Base-by-base conservation (phyloP, 2,888 invertebrate genomes). In the Antitype chi region DNA sequence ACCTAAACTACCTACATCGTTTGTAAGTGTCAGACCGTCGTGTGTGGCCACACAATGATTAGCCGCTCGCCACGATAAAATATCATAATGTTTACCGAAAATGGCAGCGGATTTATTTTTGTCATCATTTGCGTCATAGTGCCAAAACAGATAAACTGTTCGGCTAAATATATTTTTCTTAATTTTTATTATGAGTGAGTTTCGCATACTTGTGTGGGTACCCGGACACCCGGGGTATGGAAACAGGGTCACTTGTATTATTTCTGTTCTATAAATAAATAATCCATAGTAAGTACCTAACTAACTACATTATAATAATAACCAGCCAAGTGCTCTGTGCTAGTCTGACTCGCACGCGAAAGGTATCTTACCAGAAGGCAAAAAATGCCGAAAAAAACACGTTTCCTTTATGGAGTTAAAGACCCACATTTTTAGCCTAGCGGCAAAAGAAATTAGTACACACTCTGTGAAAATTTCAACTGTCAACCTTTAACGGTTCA, bases 111-210 rank as follows among this genome's bases (percentile, higher is more conserved):
- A 85, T 88, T 89, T 89, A 86, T 89, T 90, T 88, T 87, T 88
- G 91, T 87, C 85, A 86, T 82, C 86, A 81, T 89, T 89, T 93
- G 93, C 94, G 94, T 94, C 94, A 94, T 90, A 93, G 91, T 90
- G 80, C 94, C 94, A 90, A 94, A 94, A 90, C 81, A 80, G 90
- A 87, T 85, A 82, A 87, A 84, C 73, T 70, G 80, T 74, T 68
- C 64, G 59, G 55, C 53, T 84, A 74, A 78, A 74, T 74, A 59
- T 74, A 74, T 63, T 78, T 86, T 62, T 71, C 68, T 78, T 69
- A 71, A 78, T 83, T 77, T 77, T 5, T 38, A 38, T 86, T 71
- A 57, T 64, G 52, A 38, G 49, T 77, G 66, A n/a, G 57, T 69
- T 85, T 70, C 72, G 69, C 43, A 67, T 71, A 69, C 32, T 68